phyloP scores from a whole-genome alignment of 2,888 invertebrate genomes.

The Troglohyphantes excavatus region DNA sequence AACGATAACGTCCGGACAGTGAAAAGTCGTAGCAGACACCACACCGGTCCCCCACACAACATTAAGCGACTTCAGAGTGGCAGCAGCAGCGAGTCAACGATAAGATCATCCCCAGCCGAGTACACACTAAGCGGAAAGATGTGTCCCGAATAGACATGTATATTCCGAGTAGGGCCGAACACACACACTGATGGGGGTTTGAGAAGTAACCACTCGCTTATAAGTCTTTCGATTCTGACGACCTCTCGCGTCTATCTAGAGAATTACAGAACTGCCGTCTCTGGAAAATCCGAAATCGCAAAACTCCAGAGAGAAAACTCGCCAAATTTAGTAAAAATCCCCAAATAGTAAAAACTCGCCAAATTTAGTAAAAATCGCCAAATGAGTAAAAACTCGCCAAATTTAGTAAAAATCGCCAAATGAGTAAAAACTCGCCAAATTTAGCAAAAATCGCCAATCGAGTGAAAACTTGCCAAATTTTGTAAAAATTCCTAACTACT shows the following conservation, averaged over 20 bases:
- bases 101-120: not conserved
- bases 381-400: too few species aligned
- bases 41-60: constrained; percentile 39
- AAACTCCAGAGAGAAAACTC: too few species aligned
- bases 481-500: too few species aligned
- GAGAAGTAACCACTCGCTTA: not conserved
- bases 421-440: too few species aligned
- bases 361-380: too few species aligned
- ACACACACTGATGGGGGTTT: not conserved
- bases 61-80: constrained; percentile 35
- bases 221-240: not conserved
- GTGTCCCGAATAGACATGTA: constrained; percentile 36
- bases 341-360: too few species aligned
- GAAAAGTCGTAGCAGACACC: constrained; percentile 21
- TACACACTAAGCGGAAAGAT: constrained; percentile 19
- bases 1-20: constrained; percentile 21
- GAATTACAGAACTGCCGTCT: not conserved
- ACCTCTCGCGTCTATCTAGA: constrained; percentile 63
- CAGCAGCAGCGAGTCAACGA: constrained; percentile 27
- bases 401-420: too few species aligned
- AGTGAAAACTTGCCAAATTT: too few species aligned
- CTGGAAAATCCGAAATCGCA: too few species aligned
- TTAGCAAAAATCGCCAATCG: too few species aligned
- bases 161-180: not conserved
- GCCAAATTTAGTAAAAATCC: too few species aligned